Evolutionary conservation across 2,888 invertebrate genomes (phyloP).

Genomic region (Leptinotarsa rubiginosa): DNA sequence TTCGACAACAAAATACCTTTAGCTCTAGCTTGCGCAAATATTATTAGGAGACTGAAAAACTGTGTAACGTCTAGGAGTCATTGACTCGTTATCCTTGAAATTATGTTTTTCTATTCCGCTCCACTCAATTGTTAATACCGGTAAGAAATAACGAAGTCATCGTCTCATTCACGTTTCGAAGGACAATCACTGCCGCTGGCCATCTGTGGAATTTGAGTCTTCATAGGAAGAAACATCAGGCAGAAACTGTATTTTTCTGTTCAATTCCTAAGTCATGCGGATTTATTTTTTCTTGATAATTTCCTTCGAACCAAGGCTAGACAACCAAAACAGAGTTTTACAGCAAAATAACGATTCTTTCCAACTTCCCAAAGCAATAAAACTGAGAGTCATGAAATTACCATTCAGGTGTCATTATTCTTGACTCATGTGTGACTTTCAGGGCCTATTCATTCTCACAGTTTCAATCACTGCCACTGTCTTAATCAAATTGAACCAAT

Average conservation of each 20-base stretch:
- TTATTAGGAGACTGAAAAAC: conserved; percentile 28
- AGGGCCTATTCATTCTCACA: too few species aligned
- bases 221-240: not conserved
- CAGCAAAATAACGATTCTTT: too few species aligned
- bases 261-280: too few species aligned
- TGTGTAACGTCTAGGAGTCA: conserved; percentile 48
- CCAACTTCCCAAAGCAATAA: too few species aligned
- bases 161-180: not conserved
- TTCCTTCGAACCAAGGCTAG: too few species aligned
- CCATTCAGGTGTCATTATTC: too few species aligned
- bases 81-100: conserved; percentile 54
- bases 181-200: not conserved
- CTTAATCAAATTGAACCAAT: too few species aligned
- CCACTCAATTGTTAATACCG: conserved; percentile 34
- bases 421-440: too few species aligned
- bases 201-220: not conserved
- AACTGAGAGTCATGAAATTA: too few species aligned
- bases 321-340: too few species aligned
- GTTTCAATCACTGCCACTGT: too few species aligned
- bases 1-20: conserved; percentile 28
- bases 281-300: too few species aligned
- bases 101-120: conserved; percentile 44
- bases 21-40: conserved; percentile 20
- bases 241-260: not conserved
- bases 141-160: conserved; percentile 11